Conservation (phyloP, 1,140 invertebrate genomes). For the Platyscapa corneri region DNA sequence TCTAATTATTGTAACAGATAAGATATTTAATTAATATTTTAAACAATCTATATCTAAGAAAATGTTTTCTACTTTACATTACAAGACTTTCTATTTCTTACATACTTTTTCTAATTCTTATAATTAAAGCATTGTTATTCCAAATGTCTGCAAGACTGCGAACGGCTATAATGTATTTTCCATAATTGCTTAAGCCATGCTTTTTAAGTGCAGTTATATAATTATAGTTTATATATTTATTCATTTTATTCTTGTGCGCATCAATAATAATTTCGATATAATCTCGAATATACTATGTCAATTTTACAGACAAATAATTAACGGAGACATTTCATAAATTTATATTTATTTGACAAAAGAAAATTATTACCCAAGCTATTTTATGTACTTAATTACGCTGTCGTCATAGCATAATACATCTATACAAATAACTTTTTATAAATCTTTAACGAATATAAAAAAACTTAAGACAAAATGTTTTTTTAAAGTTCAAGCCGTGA, state of each 20-base stretch:
- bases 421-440: constrained; percentile 27
- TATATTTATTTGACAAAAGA: constrained; percentile 1
- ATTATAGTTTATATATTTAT: constrained; percentile 1
- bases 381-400: constrained; percentile 7
- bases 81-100: constrained; percentile 37
- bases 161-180: constrained; percentile 30
- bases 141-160: constrained; percentile 30
- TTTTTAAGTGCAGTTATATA: not conserved
- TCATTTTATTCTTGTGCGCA: not conserved
- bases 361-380: not conserved
- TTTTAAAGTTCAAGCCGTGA: not conserved
- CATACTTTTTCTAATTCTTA: constrained; percentile 22
- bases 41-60: constrained; percentile 34
- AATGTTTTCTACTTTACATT: constrained; percentile 35
- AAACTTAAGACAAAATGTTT: not conserved
- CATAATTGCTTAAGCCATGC: constrained; percentile 26
- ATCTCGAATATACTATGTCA: constrained; percentile 39
- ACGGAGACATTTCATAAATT: constrained; percentile 23
- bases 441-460: constrained; percentile 18
- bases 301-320: constrained; percentile 52
- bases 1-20: constrained; percentile 37
- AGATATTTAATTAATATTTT: constrained; percentile 28
- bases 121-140: constrained; percentile 29
- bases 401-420: not conserved
- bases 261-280: not conserved